Percentiles rank a stretch among this genome's conserved stretches.
Evolutionary conservation across 2,113 vertebrate species (phyloP).

Genomic region (Xerus inauris): DNA sequence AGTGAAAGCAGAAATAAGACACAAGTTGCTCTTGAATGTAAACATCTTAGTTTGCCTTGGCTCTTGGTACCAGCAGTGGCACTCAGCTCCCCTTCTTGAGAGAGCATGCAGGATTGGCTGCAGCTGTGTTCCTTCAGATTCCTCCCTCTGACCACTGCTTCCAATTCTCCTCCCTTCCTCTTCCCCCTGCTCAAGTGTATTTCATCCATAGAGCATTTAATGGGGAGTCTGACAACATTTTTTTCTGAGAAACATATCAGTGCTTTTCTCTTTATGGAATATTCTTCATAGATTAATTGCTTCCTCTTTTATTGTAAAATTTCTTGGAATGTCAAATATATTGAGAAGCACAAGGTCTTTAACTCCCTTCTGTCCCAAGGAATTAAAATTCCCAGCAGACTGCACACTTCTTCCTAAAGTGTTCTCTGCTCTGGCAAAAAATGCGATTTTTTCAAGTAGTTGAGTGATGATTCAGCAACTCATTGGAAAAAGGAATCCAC

Average conservation of each 20-base stretch:
- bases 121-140: conserved; percentile 76
- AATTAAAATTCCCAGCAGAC: conserved; percentile 24
- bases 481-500: background rate
- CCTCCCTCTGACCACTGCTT: conserved; percentile 4
- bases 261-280: conserved; percentile 5
- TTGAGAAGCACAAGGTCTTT: background rate
- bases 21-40: conserved; percentile 50
- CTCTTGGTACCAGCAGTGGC: conserved; percentile 64
- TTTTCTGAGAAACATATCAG: background rate
- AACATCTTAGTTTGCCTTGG: background rate
- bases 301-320: conserved; percentile 68
- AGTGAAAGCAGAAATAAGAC: background rate
- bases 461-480: background rate
- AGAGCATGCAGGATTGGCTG: conserved; percentile 56
- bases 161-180: background rate
- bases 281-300: conserved; percentile 65
- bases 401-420: background rate
- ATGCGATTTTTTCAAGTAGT: background rate
- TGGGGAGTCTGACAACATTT: background rate
- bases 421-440: background rate
- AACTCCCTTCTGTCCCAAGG: background rate
- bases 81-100: conserved; percentile 58
- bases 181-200: background rate
- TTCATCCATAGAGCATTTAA: conserved; percentile 54
- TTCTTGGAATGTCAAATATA: conserved; percentile 22